Percentiles rank a stretch among this genome's conserved stretches.
phyloP scores from a whole-genome alignment of 2,797 vertebrate species.

The Semaprochilodus insignis region DNA sequence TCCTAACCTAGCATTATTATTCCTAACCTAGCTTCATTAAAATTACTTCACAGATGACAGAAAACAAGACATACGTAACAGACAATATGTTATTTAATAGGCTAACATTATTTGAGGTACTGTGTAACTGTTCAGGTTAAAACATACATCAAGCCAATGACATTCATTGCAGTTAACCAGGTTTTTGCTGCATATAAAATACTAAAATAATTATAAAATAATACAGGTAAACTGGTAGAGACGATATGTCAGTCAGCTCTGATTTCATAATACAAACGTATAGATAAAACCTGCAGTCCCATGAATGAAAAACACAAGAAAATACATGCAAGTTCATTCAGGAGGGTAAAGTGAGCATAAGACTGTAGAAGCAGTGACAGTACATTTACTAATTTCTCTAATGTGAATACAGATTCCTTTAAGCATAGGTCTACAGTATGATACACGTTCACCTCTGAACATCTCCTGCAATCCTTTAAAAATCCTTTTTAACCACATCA shows the following conservation, averaged over 20 bases:
- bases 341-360: too few relatives aligned
- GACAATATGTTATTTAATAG: neutral
- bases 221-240: neutral
- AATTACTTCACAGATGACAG: too few relatives aligned
- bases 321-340: too few relatives aligned
- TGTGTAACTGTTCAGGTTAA: neutral
- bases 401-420: neutral
- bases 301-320: neutral
- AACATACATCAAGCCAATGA: neutral
- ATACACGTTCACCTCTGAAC: neutral
- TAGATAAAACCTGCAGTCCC: neutral
- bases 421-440: neutral
- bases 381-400: neutral
- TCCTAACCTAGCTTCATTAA: too few relatives aligned
- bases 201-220: neutral
- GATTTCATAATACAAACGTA: neutral
- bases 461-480: slow-evolving; percentile 3
- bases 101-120: neutral
- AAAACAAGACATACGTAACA: neutral
- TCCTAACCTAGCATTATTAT: too few relatives aligned
- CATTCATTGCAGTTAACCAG: neutral
- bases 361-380: too few relatives aligned
- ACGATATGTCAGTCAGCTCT: neutral
- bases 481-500: slow-evolving; percentile 32
- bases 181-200: neutral